Conservation (phyloP, 2,888 invertebrate genomes). For the Dicyrtomina minuta region DNA sequence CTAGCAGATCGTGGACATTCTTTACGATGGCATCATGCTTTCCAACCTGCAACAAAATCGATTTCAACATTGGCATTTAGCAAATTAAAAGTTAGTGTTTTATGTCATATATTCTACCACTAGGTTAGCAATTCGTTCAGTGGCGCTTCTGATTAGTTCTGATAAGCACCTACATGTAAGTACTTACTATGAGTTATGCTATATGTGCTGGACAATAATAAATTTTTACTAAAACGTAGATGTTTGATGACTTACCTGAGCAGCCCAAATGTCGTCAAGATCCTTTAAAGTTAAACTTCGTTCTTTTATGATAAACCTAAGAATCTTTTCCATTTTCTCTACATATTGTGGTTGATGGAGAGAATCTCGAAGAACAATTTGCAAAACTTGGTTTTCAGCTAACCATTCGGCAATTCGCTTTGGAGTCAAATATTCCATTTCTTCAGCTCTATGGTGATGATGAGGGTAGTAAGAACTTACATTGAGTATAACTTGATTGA, state of each 20-base stretch:
- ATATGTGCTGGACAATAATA: no score
- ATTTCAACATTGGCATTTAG: slow-evolving; percentile 25
- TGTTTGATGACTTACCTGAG: slow-evolving; percentile 67
- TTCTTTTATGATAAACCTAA: slow-evolving; percentile 94
- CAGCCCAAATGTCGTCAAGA: slow-evolving; percentile 93
- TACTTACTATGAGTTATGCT: no score
- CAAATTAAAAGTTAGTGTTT: no score
- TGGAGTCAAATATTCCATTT: slow-evolving; percentile 89
- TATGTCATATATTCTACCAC: no score
- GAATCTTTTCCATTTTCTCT: slow-evolving; percentile 94
- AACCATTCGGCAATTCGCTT: slow-evolving; percentile 96
- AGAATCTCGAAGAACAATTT: slow-evolving; percentile 91
- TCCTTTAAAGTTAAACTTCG: slow-evolving; percentile 84
- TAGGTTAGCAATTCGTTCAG: no score
- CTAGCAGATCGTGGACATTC: slow-evolving; percentile 92
- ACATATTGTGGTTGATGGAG: slow-evolving; percentile 97
- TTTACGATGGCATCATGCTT: slow-evolving; percentile 98
- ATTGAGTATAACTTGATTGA: slow-evolving; percentile 91
- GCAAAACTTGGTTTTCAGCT: slow-evolving; percentile 89
- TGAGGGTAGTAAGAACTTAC: slow-evolving; percentile 84
- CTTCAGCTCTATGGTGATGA: slow-evolving; percentile 68
- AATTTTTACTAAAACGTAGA: background rate
- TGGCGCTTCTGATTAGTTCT: no score
- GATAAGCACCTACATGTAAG: no score
- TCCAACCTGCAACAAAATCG: slow-evolving; percentile 63